A percentile compares a stretch with the other conserved stretches of the same genome.
Conservation (phyloP, 2,797 vertebrate species). For the Craterocephalus amniculus region DNA sequence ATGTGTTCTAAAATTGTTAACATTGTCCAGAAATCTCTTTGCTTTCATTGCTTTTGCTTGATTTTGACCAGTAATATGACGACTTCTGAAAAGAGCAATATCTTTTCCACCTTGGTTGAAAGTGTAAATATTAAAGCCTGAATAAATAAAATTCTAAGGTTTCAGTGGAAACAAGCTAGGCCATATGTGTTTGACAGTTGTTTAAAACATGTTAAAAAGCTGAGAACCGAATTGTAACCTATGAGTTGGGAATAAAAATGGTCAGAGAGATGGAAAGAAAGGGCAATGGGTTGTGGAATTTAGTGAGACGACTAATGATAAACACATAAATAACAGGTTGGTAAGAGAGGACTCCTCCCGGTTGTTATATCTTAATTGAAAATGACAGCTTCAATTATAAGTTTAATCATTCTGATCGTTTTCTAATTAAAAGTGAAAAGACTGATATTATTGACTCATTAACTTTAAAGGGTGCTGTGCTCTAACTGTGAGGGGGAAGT, state of each 20-base stretch:
- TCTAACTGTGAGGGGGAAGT: conserved; percentile 58
- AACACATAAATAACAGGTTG: conserved; percentile 66
- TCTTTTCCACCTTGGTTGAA: no score
- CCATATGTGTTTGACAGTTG: no score
- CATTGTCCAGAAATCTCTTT: no score
- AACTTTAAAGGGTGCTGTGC: conserved; percentile 82
- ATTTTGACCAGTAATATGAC: no score
- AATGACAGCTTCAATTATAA: conserved; percentile 89
- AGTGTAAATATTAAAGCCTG: no score
- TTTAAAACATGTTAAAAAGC: no score
- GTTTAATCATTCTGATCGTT: conserved; percentile 85
- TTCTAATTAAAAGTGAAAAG: conserved; percentile 85
- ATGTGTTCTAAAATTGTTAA: no score
- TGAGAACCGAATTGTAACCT: background rate
- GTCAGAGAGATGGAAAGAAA: background rate
- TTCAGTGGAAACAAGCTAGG: no score
- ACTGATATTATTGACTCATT: conserved; percentile 87
- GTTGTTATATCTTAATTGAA: conserved; percentile 86
- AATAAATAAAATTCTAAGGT: no score
- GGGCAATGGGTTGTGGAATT: background rate
- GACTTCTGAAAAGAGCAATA: no score
- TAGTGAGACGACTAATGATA: conserved; percentile 44
- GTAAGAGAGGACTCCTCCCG: conserved; percentile 72
- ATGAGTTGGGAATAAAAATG: background rate
- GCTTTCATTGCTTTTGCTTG: no score